Base-by-base conservation (phyloP, 2,888 invertebrate species). In the Apamea monoglypha region DNA sequence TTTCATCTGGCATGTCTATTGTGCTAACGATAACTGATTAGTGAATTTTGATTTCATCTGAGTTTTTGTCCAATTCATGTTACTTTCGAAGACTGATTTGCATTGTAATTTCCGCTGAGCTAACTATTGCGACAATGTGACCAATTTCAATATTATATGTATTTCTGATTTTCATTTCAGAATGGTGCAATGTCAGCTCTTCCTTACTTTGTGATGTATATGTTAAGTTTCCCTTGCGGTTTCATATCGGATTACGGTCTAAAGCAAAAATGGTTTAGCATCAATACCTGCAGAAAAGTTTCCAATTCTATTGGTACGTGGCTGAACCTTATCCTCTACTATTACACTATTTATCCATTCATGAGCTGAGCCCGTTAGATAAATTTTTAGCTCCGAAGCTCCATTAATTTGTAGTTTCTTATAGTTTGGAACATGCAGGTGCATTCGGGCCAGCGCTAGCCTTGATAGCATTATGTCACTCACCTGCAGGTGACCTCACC, bases 151-250 rank as follows among this genome's bases (percentile, higher is more conserved):
- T 32, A 61, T 32, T 63, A 32, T 32, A 63, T 21, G 3, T 63
- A 6, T 25, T 6, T 74, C 1, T 21, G 1, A 36, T 71, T 64
- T n/a, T 59, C 0, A 14, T 73, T 73, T 29, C 93, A 98, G 97
- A 98, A 98, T 90, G 98, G 98, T 1, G 88, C 97, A 14, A 94
- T 98, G 74, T 98, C 98, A 16, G 97, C 98, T 0, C 92, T 98
- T n/a, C 98, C 98, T 0, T 98, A 98, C 91, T 93, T 98, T 40
- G 97, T 97, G 0, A 98, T 98, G 95, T 98, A 98, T 97, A 71
- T 98, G 16, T 91, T 98, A 77, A 87, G 96, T 64, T 95, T 96
- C 73, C 95, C 95, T 0, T 88, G 94, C 25, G 96, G 96, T 4
- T 94, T 93, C 85, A 25, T 93, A 0, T 97, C 98, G 0, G 98